phyloP scores from a whole-genome alignment of 1,140 invertebrate genomes.

The Parasteatoda tepidariorum region DNA sequence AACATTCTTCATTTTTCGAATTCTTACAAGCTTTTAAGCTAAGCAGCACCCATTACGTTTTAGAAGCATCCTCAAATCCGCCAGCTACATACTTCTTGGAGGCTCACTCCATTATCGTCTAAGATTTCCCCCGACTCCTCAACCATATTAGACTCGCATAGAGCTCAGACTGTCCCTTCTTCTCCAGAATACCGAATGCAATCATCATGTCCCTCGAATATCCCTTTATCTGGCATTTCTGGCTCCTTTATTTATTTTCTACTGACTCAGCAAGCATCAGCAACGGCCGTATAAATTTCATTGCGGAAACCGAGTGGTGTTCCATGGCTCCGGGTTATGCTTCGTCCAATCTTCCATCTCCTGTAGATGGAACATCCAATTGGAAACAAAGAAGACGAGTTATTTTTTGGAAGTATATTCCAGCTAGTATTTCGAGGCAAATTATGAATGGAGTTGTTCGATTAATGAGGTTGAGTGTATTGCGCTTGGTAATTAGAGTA shows the following conservation, averaged over 20 bases:
- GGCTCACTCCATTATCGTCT: background rate
- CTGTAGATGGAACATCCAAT: too few relatives aligned
- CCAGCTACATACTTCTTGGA: too few relatives aligned
- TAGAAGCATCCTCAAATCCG: too few relatives aligned
- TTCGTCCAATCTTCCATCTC: background rate
- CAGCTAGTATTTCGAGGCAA: too few relatives aligned
- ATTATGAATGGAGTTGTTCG: too few relatives aligned
- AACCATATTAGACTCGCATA: background rate
- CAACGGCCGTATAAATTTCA: slow-evolving; percentile 7
- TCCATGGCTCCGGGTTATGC: background rate
- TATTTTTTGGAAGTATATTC: too few relatives aligned
- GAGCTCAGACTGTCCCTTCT: background rate
- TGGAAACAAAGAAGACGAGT: too few relatives aligned
- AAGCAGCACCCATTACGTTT: too few relatives aligned
- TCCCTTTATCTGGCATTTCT: background rate
- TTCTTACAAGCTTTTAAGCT: too few relatives aligned
- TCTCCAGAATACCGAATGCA: background rate
- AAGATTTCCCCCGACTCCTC: background rate
- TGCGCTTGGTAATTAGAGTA: too few relatives aligned
- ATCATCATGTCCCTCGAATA: background rate
- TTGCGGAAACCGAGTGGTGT: background rate
- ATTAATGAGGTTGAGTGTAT: too few relatives aligned
- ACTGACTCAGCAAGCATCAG: slow-evolving; percentile 9
- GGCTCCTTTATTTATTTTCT: background rate
- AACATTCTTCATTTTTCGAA: too few relatives aligned